Evolutionary conservation across 1,140 invertebrate genomes (phyloP).

Genomic region (Trichonephila clavipes): DNA sequence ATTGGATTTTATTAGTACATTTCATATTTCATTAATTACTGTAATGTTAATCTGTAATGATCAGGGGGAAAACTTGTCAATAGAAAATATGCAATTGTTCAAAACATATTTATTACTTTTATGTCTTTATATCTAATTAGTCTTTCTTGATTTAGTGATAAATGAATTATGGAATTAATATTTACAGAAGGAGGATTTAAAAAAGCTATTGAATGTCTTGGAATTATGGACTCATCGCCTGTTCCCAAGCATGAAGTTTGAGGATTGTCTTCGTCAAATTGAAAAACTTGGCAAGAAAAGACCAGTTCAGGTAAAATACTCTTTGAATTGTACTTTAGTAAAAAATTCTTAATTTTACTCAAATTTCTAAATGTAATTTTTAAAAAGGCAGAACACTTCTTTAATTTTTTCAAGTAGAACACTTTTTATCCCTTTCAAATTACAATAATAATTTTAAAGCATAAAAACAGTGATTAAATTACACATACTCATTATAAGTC

Average conservation of each 20-base stretch:
- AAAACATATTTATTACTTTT: no score
- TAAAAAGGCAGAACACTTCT: background rate
- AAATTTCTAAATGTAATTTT: background rate
- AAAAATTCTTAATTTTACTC: background rate
- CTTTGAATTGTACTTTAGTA: no score
- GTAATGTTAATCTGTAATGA: no score
- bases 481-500: no score
- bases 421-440: background rate
- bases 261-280: slow-evolving; percentile 90
- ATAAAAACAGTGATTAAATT: no score
- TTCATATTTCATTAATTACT: no score
- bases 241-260: slow-evolving; percentile 93
- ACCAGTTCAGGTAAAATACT: slow-evolving; percentile 83
- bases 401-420: background rate
- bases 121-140: no score
- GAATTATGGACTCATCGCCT: slow-evolving; percentile 96
- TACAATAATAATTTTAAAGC: background rate
- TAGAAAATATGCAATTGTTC: no score
- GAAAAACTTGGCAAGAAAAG: slow-evolving; percentile 89
- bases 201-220: slow-evolving; percentile 88
- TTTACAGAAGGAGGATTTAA: slow-evolving; percentile 87
- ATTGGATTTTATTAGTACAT: no score
- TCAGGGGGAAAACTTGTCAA: no score
- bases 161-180: background rate
- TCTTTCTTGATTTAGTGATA: background rate